Conservation (phyloP, 1,140 invertebrate genomes). For the Drosophila orosa region DNA sequence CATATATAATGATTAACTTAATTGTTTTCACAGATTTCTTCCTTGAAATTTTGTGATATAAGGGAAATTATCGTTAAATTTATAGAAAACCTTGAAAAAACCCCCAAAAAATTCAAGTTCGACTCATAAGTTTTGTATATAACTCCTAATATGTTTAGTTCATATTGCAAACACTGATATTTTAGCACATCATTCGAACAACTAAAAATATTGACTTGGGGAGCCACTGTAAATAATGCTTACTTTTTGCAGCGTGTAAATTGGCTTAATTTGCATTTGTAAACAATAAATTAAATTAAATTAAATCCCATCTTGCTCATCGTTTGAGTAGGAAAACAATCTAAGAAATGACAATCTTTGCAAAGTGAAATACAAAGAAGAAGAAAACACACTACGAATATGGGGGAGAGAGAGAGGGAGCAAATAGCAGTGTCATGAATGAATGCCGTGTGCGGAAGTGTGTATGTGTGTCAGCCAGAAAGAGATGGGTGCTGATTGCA, state of each 20-base stretch:
- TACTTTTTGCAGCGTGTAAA: conserved; percentile 6
- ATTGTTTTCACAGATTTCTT: too few relatives aligned
- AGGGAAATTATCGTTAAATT: too few relatives aligned
- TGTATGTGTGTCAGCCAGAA: conserved; percentile 47
- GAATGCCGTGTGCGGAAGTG: conserved; percentile 66
- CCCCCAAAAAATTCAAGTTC: too few relatives aligned
- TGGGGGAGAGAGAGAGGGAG: conserved; percentile 11
- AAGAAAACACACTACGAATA: conserved; percentile 20
- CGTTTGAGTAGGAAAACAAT: conserved; percentile 11
- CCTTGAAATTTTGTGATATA: too few relatives aligned
- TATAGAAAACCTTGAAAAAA: too few relatives aligned
- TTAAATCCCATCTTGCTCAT: not conserved
- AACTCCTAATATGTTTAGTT: not conserved
- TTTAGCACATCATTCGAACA: conserved; percentile 4
- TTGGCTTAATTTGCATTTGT: conserved; percentile 10
- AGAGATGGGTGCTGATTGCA: conserved; percentile 43
- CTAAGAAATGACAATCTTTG: conserved; percentile 1
- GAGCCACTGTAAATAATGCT: not conserved
- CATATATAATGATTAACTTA: too few relatives aligned
- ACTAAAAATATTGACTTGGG: conserved; percentile 4
- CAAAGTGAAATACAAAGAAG: conserved; percentile 14
- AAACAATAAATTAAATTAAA: conserved; percentile 16
- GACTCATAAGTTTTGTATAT: not conserved
- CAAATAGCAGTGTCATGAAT: conserved; percentile 64
- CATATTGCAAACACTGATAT: not conserved